phyloP scores from a whole-genome alignment of 2,113 vertebrate genomes.

The Dipodomys ordii region DNA sequence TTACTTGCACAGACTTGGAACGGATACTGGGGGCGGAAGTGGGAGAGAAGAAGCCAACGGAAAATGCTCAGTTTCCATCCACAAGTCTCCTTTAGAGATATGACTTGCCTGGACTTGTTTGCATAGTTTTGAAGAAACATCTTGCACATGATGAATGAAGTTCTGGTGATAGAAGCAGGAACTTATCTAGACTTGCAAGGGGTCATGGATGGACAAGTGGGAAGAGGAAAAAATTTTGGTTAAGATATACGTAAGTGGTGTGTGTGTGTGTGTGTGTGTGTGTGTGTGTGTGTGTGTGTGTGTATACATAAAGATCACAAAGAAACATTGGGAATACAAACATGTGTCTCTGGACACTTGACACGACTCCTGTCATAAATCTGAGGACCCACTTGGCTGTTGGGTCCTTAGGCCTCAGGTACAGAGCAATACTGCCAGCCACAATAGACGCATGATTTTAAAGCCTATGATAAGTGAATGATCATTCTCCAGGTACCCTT shows the following conservation, averaged over 20 bases:
- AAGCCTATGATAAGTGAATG: neutral
- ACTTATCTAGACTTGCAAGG: conserved; percentile 7
- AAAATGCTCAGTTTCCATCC: conserved; percentile 46
- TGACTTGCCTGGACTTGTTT: conserved; percentile 38
- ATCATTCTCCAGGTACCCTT: neutral
- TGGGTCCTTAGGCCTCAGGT: too few species aligned
- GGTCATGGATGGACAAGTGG: neutral
- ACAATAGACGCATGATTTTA: neutral
- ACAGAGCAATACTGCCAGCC: neutral
- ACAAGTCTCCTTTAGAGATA: neutral
- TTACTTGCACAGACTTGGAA: neutral
- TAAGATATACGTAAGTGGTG: neutral
- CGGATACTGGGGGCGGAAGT: neutral
- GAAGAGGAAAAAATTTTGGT: neutral
- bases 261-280: neutral
- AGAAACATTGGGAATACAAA: neutral
- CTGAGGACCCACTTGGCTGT: accelerated
- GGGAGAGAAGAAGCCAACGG: neutral
- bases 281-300: neutral
- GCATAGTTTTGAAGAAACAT: conserved; percentile 57
- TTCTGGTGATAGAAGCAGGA: conserved; percentile 28
- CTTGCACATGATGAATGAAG: neutral
- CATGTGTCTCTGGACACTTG: neutral
- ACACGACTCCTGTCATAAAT: neutral
- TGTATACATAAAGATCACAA: neutral